Percentiles rank a stretch among this genome's conserved stretches.
Conservation (phyloP, 2,113 vertebrate genomes). For the Centrocercus urophasianus region DNA sequence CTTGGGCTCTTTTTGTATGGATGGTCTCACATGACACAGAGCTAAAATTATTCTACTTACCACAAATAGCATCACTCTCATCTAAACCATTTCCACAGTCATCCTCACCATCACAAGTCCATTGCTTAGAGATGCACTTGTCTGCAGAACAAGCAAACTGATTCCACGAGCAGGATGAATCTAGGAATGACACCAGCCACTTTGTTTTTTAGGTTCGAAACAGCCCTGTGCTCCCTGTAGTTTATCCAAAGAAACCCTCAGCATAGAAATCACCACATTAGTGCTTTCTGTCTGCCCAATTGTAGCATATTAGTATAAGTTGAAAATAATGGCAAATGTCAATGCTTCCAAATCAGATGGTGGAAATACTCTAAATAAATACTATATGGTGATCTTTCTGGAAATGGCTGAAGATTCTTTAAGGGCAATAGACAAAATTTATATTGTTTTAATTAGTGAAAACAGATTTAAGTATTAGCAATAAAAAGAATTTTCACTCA, state of each 20-base stretch:
- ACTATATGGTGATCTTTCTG: not conserved
- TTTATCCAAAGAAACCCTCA: not conserved
- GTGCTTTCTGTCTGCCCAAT: not conserved
- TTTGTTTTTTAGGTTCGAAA: not conserved
- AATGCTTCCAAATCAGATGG: not conserved
- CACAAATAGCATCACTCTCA: slow-evolving; percentile 90
- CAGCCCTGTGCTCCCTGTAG: not conserved
- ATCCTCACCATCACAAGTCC: slow-evolving; percentile 95
- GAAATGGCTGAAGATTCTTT: not conserved
- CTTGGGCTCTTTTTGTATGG: accelerated
- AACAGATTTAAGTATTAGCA: not conserved
- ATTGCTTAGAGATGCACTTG: slow-evolving; percentile 96
- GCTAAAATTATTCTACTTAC: slow-evolving; percentile 68
- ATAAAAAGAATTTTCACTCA: not conserved
- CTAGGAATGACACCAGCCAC: slow-evolving; percentile 71
- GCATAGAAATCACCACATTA: not conserved
- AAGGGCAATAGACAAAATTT: not conserved
- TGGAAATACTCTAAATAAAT: not conserved
- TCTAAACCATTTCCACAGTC: slow-evolving; percentile 94
- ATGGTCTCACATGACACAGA: accelerated
- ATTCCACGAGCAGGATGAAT: slow-evolving; percentile 96
- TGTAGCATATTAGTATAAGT: not conserved
- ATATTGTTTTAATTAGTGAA: not conserved
- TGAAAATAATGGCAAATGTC: not conserved
- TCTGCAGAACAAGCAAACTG: slow-evolving; percentile 96